phyloP scores from a whole-genome alignment of 2,888 invertebrate species.

The Eumacrocentrus americanus region DNA sequence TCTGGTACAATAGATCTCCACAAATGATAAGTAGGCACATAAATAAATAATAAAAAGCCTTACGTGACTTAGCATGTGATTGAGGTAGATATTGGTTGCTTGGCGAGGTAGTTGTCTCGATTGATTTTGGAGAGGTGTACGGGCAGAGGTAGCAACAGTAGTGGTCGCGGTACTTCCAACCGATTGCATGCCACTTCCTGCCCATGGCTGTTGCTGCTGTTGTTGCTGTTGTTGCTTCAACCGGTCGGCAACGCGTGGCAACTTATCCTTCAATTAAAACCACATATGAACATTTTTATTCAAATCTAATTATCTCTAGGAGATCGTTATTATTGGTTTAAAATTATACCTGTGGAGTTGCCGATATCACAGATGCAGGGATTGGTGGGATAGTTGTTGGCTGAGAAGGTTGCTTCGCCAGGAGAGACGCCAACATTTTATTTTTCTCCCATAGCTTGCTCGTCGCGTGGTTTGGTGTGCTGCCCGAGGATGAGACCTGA shows the following conservation, averaged over 20 bases:
- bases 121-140: slow-evolving; percentile 58
- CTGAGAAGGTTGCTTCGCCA: slow-evolving; percentile 76
- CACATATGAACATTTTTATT: neutral
- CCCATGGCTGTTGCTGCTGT: slow-evolving; percentile 47
- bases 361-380: slow-evolving; percentile 69
- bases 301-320: neutral
- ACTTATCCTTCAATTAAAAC: slow-evolving; percentile 64
- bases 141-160: slow-evolving; percentile 54
- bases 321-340: slow-evolving; percentile 14
- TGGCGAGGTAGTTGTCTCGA: slow-evolving; percentile 60
- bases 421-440: slow-evolving; percentile 81
- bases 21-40: neutral
- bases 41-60: slow-evolving; percentile 12
- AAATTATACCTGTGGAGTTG: slow-evolving; percentile 69
- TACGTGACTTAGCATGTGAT: slow-evolving; percentile 58
- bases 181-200: slow-evolving; percentile 51
- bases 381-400: slow-evolving; percentile 70
- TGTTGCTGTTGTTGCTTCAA: slow-evolving; percentile 43
- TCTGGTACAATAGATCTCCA: no score
- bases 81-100: slow-evolving; percentile 60
- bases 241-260: slow-evolving; percentile 62
- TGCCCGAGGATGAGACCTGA: slow-evolving; percentile 59
- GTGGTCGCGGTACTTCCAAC: slow-evolving; percentile 52
- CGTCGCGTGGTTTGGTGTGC: slow-evolving; percentile 60
- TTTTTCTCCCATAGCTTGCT: slow-evolving; percentile 82